Evolutionary conservation across 2,888 invertebrate genomes (phyloP), one percentile per base, ranked within the genome.

Genomic region (Craniophora ligustri): DNA sequence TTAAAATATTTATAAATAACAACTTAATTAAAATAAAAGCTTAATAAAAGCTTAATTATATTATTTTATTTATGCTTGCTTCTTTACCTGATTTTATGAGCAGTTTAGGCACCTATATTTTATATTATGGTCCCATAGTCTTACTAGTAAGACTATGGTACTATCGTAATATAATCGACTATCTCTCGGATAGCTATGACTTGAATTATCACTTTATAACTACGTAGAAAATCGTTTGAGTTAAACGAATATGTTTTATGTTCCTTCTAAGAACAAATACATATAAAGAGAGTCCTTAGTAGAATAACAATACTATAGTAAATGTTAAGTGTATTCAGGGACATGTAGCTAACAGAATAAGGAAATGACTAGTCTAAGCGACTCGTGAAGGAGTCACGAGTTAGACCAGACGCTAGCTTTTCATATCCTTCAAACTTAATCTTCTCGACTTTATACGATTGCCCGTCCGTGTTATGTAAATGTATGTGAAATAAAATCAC

Each of bases 221-320:
- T 32, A 38, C 28, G 11, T 31, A 45, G 42, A 40, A 53, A 60
- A 59, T 60, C 42, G 40, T 14, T 48, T 10, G 36, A 44, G 40
- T 47, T 42, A 41, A 35, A 42, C 45, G 34, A 36, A 60, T 53
- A 67, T 50, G 28, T 42, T 61, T 67, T 40, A 56, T 54, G 50
- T 55, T 28, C 28, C 41, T 35, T 53, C 53, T n/a, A 57, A 61
- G 53, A 70, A 73, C 69, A 73, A 70, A 62, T 60, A 44, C 63
- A 66, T 74, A 55, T 74, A 53, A 39, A 49, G 54, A 45, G 55
- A 58, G 59, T 63, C 47, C 60, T 67, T 64, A 64, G 57, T 67
- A 32, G 39, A 30, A 30, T 57, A 71, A 67, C 67, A 64, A 71
- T 70, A 51, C 56, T 70, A 71, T 59, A 62, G 60, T 73, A 61